Conservation (phyloP, 2,888 invertebrate genomes). For the Idaea aversata region DNA sequence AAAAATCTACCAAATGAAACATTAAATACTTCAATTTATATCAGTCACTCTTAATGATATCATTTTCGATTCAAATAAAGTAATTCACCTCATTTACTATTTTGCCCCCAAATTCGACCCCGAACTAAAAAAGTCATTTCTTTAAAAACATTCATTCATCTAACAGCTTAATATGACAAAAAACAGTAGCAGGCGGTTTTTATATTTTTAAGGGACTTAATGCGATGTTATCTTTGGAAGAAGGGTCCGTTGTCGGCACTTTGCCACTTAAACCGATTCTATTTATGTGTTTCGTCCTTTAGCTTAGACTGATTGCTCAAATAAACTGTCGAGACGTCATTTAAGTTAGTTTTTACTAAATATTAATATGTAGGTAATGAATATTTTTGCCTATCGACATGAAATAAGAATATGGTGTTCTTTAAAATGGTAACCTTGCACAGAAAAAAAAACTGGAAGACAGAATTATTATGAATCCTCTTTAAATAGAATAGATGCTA, state of each 20-base stretch:
- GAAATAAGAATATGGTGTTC: background rate
- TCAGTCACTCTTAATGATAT: background rate
- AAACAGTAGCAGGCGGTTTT: constrained; percentile 66
- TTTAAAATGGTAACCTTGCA: too few species aligned
- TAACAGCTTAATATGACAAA: constrained; percentile 56
- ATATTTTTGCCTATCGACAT: background rate
- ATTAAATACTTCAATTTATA: background rate
- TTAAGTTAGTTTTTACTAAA: background rate
- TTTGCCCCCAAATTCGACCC: background rate
- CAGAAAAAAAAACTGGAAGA: too few species aligned
- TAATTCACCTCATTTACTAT: background rate
- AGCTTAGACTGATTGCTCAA: background rate
- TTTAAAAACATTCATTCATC: constrained; percentile 1
- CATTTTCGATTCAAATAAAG: background rate
- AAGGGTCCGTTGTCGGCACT: constrained; percentile 68
- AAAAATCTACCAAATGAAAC: background rate
- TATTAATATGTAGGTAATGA: too few species aligned
- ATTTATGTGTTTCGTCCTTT: constrained; percentile 60
- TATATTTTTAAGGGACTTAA: constrained; percentile 63
- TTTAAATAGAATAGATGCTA: too few species aligned
- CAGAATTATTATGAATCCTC: too few species aligned
- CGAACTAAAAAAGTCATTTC: background rate
- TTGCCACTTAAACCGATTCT: constrained; percentile 73
- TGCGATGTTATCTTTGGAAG: constrained; percentile 72
- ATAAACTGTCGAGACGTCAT: background rate